Percentiles rank a stretch among this genome's conserved stretches.
phyloP scores from a whole-genome alignment of 2,888 invertebrate genomes.

The Catocala fraxini region DNA sequence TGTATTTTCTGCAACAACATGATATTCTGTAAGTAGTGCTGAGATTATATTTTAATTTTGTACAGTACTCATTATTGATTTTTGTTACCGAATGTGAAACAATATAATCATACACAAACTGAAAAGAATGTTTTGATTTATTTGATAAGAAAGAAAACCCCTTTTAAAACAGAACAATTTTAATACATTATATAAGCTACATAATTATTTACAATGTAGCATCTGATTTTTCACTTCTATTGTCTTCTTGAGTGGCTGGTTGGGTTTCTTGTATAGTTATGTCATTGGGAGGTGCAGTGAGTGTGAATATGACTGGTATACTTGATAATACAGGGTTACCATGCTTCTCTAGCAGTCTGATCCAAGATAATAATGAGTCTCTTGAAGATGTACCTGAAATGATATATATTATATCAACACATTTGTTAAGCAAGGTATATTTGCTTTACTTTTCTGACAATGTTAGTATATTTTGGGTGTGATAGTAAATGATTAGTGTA shows the following conservation, averaged over 20 bases:
- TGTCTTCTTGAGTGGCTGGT: constrained; percentile 55
- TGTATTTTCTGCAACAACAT: too few relatives aligned
- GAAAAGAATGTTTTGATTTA: constrained; percentile 2
- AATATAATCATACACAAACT: constrained; percentile 6
- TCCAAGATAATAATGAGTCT: constrained; percentile 97
- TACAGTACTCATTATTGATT: not conserved
- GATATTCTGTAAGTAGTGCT: too few relatives aligned
- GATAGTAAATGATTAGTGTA: too few relatives aligned
- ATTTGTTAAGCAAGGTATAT: too few relatives aligned
- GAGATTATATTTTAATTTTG: not conserved
- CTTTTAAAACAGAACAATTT: constrained; percentile 33
- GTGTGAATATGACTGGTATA: constrained; percentile 95
- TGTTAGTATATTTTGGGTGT: too few relatives aligned
- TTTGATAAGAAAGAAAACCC: constrained; percentile 17
- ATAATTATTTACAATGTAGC: constrained; percentile 11
- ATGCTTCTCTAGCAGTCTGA: constrained; percentile 92
- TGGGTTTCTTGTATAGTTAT: constrained; percentile 72
- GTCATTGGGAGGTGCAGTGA: constrained; percentile 89
- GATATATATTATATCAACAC: not conserved
- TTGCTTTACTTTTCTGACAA: too few relatives aligned
- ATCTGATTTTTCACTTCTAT: constrained; percentile 36
- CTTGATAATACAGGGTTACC: constrained; percentile 91
- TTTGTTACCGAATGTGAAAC: constrained; percentile 14
- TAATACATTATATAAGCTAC: constrained; percentile 26
- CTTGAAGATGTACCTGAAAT: constrained; percentile 93